A percentile compares a stretch with the other conserved stretches of the same genome.
Conservation (phyloP, 2,797 vertebrate genomes). For the Halcyon badia region DNA sequence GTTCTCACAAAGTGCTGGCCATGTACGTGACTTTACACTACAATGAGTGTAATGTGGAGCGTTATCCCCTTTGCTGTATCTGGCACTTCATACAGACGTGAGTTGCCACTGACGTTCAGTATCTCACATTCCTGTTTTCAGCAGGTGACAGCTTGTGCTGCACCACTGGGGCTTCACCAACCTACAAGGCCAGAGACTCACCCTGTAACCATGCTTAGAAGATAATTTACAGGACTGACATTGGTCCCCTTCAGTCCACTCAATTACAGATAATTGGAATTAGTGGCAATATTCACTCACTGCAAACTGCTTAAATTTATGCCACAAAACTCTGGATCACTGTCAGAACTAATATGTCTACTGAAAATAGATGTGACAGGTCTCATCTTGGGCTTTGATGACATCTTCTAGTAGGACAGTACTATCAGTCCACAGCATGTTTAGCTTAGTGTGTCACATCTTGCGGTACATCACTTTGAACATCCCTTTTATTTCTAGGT, state of each 20-base stretch:
- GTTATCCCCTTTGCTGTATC: background rate
- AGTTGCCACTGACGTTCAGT: background rate
- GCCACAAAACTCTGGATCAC: background rate
- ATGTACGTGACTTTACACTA: background rate
- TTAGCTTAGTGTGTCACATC: background rate
- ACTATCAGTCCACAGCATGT: background rate
- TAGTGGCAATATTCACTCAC: background rate
- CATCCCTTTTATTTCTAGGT: background rate
- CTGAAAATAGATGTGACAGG: constrained; percentile 10
- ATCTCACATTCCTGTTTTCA: background rate
- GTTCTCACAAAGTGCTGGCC: background rate
- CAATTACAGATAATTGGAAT: constrained; percentile 28
- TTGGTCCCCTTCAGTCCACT: background rate
- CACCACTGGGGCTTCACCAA: background rate
- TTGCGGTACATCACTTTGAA: background rate
- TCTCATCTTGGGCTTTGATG: background rate
- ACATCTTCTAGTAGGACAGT: background rate
- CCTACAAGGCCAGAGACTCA: background rate
- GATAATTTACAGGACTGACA: background rate
- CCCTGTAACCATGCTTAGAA: background rate
- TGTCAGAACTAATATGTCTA: constrained; percentile 14
- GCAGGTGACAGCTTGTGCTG: background rate
- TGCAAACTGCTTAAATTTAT: constrained; percentile 34
- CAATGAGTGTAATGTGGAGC: background rate
- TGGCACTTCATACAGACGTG: background rate